Conservation (phyloP, 2,797 vertebrate genomes). For the Gila robusta region DNA sequence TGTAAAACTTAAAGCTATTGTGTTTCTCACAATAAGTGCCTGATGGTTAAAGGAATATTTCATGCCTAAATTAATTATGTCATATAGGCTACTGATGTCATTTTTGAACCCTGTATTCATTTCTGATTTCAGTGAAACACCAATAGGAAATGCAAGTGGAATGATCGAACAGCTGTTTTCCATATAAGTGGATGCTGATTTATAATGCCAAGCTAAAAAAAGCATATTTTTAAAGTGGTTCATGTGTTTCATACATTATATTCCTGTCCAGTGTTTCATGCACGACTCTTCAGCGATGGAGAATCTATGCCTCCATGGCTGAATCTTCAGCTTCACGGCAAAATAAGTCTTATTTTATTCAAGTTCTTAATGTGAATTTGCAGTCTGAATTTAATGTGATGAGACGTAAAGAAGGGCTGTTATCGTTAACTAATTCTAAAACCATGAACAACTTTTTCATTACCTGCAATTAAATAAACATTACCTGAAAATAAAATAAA, state of each 20-base stretch:
- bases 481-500: too few species aligned
- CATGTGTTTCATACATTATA: not conserved
- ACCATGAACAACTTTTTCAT: not conserved
- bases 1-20: not conserved
- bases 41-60: not conserved
- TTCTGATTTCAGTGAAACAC: not conserved
- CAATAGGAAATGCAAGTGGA: not conserved
- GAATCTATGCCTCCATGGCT: not conserved
- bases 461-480: not conserved
- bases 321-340: not conserved
- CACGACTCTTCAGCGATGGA: not conserved
- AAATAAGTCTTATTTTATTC: not conserved
- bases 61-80: not conserved
- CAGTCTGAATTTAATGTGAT: not conserved
- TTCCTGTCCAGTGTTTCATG: not conserved
- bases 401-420: not conserved
- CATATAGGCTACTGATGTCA: not conserved
- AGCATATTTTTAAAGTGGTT: not conserved
- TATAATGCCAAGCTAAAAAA: not conserved
- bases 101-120: not conserved
- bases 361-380: not conserved
- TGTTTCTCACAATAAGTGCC: not conserved
- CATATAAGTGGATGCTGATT: not conserved
- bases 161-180: not conserved
- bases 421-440: not conserved